A percentile compares a stretch with the other conserved stretches of the same genome.
These are phyloP conservation scores for Aethes cnicana DNA, from an alignment of 2,888 invertebrate species.

Conservation along the genomic window DNA sequence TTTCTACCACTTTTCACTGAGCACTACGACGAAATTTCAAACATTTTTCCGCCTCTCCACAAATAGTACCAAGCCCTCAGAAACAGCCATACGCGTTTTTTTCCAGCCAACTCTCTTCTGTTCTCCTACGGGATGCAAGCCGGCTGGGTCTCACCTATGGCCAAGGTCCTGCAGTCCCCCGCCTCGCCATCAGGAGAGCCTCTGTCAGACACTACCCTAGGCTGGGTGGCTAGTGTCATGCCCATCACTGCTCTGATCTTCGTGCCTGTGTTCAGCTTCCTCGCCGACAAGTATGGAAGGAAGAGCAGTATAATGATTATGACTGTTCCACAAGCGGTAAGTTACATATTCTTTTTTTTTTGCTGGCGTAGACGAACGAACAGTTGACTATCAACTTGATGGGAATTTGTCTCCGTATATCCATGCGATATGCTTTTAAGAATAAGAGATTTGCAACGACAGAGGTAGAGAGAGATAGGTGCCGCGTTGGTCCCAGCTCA, in stretches of 20 bases:
- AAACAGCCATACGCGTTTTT: not conserved
- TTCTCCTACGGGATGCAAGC: conserved; percentile 52
- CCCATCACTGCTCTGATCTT: conserved; percentile 53
- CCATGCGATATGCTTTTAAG: too few species aligned
- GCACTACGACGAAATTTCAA: too few species aligned
- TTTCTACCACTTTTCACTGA: too few species aligned
- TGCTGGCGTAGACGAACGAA: too few species aligned
- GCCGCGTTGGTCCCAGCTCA: too few species aligned
- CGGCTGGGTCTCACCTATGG: conserved; percentile 59
- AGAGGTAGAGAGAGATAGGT: too few species aligned
- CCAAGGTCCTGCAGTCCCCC: conserved; percentile 46
- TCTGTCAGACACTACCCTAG: conserved; percentile 45
- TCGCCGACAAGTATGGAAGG: conserved; percentile 51
- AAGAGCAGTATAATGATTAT: conserved; percentile 54
- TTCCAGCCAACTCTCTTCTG: conserved; percentile 25
- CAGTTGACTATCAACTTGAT: too few species aligned
- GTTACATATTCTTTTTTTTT: too few species aligned
- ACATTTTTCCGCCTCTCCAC: not conserved
- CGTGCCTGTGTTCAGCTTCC: conserved; percentile 51
- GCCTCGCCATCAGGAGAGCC: conserved; percentile 41
- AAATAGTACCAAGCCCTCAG: not conserved
- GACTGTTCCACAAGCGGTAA: conserved; percentile 55
- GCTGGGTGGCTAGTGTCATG: conserved; percentile 59
- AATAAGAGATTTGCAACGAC: too few species aligned
- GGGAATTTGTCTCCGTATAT: too few species aligned